Base-by-base conservation (phyloP, 2,888 invertebrate species). In the Melanotus villosus region DNA sequence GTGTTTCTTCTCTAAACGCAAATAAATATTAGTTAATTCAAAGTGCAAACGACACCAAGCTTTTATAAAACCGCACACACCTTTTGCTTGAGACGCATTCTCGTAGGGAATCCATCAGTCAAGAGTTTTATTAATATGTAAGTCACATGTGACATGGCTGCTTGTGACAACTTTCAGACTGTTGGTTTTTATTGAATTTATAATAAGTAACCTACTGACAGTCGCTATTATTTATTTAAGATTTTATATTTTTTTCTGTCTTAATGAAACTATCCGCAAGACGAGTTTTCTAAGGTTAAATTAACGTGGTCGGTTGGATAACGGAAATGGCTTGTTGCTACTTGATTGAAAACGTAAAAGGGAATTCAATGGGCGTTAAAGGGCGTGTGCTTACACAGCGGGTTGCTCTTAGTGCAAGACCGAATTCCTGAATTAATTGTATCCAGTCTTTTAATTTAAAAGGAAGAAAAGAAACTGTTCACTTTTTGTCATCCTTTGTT, bases 291-390 rank as follows among this genome's bases (percentile, higher is more conserved):
- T 56, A 47, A 63, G 45, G 38, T 52, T 63, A 68, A 52, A 58
- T 68, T 63, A 58, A 57, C 57, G 36, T 14, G 36, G 63, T 45
- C 52, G 23, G 58, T 12, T 50, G 54, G 52, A 36, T 65, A 65
- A 64, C 64, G 60, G 65, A 65, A 65, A 69, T 65, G 43, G 43
- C 60, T 65, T 54, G 65, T 70, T 65, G 60, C 62, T 62, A 56
- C 70, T 65, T 65, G 70, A 65, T 65, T 65, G 70, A 65, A 70
- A 70, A 56, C 65, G 70, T 70, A 65, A 65, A 65, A 69, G 65
- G 70, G 64, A 65, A 70, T 65, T 64, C 70, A 62, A 70, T 70
- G 70, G 70, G 70, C 70, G 70, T 65, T 62, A 62, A 65, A 70
- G 57, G 70, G 65, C 70, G 70, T 65, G 43, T 65, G 65, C 70